phyloP scores from a whole-genome alignment of 2,797 vertebrate species.

The Botia kubotai region DNA sequence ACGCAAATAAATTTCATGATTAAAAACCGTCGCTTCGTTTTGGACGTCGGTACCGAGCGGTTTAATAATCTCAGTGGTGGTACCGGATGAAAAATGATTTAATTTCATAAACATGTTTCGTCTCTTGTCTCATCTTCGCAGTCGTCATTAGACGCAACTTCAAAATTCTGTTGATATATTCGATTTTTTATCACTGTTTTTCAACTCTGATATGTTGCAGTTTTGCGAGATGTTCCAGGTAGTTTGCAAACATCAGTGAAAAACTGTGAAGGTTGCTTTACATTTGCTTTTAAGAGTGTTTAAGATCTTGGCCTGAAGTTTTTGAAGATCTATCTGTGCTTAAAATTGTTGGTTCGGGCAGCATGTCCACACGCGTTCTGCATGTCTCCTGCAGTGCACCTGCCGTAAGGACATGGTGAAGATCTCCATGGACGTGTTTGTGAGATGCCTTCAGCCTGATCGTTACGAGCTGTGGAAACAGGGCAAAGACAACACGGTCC shows the following conservation, averaged over 20 bases:
- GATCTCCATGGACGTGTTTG: conserved; percentile 99
- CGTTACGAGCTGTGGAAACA: conserved; percentile 96
- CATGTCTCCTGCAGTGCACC: conserved; percentile 73
- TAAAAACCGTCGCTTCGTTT: neutral
- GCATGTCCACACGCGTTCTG: neutral
- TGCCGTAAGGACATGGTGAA: conserved; percentile 99
- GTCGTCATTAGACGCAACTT: neutral
- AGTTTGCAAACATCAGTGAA: neutral
- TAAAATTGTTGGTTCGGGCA: too few species aligned
- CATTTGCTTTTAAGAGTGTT: too few species aligned
- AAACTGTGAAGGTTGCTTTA: too few species aligned
- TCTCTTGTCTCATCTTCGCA: neutral
- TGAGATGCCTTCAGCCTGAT: conserved; percentile 91
- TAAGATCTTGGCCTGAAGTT: too few species aligned
- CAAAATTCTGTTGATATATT: neutral
- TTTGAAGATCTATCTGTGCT: too few species aligned
- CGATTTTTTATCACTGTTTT: neutral
- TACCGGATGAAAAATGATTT: neutral
- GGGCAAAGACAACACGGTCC: conserved; percentile 84
- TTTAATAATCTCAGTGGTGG: conserved; percentile 1
- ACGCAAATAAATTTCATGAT: conserved; percentile 1
- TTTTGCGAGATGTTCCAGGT: too few species aligned
- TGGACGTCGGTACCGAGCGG: neutral
- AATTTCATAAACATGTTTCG: neutral
- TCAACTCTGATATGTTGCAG: neutral